These are phyloP conservation scores for Nanorana parkeri DNA, from an alignment of 2,113 vertebrate genomes.

Conservation along the genomic window DNA sequence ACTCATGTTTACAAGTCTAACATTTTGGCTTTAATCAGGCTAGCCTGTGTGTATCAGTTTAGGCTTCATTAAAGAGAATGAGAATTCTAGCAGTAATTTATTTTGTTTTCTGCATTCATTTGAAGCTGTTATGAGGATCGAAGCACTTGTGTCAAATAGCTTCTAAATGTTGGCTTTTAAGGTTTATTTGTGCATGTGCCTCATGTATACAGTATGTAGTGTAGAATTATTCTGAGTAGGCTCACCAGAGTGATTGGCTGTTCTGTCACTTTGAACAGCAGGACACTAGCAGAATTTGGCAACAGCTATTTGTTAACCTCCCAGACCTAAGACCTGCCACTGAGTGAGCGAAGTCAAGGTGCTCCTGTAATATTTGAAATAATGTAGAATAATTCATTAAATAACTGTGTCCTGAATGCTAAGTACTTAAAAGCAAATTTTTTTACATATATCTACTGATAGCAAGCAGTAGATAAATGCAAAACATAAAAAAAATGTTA, in stretches of 20 bases:
- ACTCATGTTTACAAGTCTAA: not conserved
- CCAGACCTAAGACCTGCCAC: not conserved
- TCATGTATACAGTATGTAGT: not conserved
- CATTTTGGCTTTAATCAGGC: not conserved
- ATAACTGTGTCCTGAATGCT: not conserved
- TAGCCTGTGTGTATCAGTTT: not conserved
- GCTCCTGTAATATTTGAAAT: constrained; percentile 20
- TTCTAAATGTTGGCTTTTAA: not conserved
- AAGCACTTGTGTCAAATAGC: not conserved
- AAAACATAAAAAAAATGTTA: too few relatives aligned
- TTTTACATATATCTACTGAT: too few relatives aligned
- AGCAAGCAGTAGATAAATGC: too few relatives aligned
- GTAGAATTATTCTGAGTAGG: constrained; percentile 38
- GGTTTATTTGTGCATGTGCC: not conserved
- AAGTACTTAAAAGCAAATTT: constrained; percentile 1
- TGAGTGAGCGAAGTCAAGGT: constrained; percentile 8
- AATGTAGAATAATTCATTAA: constrained; percentile 5
- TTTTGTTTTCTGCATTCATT: not conserved
- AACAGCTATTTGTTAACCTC: constrained; percentile 26
- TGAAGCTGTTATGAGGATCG: not conserved
- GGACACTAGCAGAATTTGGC: not conserved
- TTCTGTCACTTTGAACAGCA: constrained; percentile 29
- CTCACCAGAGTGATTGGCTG: not conserved
- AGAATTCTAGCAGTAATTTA: not conserved
- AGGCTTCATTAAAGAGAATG: not conserved